phyloP scores from a whole-genome alignment of 2,797 vertebrate genomes.

The Gobio occitaniae region DNA sequence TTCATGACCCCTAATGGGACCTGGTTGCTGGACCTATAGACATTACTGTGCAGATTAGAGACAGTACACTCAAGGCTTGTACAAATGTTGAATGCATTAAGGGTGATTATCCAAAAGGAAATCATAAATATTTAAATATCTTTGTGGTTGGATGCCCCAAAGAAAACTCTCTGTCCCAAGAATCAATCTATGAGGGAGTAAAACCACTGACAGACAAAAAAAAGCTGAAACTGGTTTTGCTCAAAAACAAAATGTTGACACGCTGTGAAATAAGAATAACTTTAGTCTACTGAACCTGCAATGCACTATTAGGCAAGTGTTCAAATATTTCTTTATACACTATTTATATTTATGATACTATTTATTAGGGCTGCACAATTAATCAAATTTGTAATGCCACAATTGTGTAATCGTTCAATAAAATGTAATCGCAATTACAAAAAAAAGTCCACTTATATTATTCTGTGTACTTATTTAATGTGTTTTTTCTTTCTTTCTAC shows the following conservation, averaged over 20 bases:
- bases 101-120: constrained; percentile 3
- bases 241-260: constrained; percentile 4
- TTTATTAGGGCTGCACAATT: no score
- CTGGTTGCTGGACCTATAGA: not conserved
- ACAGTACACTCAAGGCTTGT: not conserved
- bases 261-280: constrained; percentile 21
- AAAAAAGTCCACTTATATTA: no score
- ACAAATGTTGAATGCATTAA: constrained; percentile 20
- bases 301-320: not conserved
- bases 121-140: constrained; percentile 30
- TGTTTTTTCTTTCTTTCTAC: no score
- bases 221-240: constrained; percentile 3
- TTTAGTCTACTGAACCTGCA: not conserved
- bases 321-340: not conserved
- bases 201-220: constrained; percentile 15
- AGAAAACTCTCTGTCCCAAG: constrained; percentile 21
- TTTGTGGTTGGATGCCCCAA: constrained; percentile 8
- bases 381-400: no score
- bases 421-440: no score
- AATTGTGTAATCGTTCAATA: no score
- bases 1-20: constrained; percentile 7
- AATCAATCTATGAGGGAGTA: not conserved
- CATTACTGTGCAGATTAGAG: not conserved
- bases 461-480: no score
- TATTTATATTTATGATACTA: no score